phyloP scores from a whole-genome alignment of 2,888 invertebrate species.

The Slavum lentiscoides region DNA sequence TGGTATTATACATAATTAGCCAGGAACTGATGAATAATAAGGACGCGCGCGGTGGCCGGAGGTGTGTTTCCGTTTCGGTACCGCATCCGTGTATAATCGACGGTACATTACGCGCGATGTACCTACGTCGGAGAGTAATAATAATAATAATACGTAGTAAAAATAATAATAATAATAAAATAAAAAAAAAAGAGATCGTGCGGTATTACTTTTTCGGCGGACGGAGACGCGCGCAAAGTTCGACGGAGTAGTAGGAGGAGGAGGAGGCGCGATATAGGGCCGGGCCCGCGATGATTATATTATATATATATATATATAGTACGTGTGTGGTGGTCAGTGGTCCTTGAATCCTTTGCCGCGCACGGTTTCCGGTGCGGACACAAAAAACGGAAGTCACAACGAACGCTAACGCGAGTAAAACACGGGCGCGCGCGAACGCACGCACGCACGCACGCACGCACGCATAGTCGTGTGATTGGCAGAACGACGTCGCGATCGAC shows the following conservation, averaged over 20 bases:
- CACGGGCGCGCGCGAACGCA: too few species aligned
- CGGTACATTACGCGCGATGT: constrained; percentile 20
- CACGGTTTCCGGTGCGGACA: constrained; percentile 52
- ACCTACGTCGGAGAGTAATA: constrained; percentile 21
- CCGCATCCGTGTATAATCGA: constrained; percentile 52
- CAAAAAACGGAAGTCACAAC: constrained; percentile 46
- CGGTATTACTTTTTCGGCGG: constrained; percentile 25
- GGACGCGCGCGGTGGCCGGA: constrained; percentile 47
- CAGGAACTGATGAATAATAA: constrained; percentile 52
- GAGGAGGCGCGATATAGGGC: constrained; percentile 28
- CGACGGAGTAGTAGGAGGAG: constrained; percentile 12
- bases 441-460: neutral
- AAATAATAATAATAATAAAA: neutral
- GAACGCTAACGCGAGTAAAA: constrained; percentile 44
- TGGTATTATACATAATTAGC: constrained; percentile 53
- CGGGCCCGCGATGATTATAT: constrained; percentile 43
- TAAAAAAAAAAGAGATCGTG: constrained; percentile 42
- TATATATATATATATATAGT: too few species aligned
- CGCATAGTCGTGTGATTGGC: constrained; percentile 44
- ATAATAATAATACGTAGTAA: neutral
- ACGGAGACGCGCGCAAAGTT: constrained; percentile 41
- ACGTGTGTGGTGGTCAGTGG: constrained; percentile 52
- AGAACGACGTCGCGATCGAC: constrained; percentile 43
- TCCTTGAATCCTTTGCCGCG: constrained; percentile 50
- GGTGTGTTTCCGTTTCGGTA: constrained; percentile 51